Base-by-base conservation (phyloP, 2,113 vertebrate genomes). In the Oncorhynchus kisutch region DNA sequence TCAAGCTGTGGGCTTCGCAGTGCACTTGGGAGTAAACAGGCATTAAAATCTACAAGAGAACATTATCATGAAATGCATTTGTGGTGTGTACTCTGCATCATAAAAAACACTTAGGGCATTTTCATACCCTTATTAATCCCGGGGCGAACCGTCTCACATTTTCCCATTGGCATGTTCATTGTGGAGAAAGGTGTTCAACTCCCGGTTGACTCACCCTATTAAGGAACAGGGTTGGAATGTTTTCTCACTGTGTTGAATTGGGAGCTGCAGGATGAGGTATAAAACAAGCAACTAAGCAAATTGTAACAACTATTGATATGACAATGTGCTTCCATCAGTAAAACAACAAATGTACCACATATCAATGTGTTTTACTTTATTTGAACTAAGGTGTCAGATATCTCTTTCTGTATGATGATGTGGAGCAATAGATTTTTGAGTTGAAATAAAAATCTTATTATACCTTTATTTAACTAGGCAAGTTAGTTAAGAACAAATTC, bases 321-420 rank as follows among this genome's bases (percentile, higher is more conserved):
- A 49, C 62, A 45, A 8, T 8, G 8, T 45, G 1, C 39, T 45
- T 9, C 8, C 39, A 34, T 7, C 34, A 34, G 34, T 34, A 34
- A 34, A 34, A 6, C 6, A 34, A 34, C 34, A 34, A 34, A 34
- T 34, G 34, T 34, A 34, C 6, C 34, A 34, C 6, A 34, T 34
- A 34, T 34, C 34, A 34, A 34, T 0, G 7, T 7, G 6, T 34
- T 34, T 74, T 48, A 66, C 34, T 57, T 67, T 6, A 62, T 45
- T 64, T 59, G 45, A 72, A 60, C 71, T 39, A 12, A 39, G 57
- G 18, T 73, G 71, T 51, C 71, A 62, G 71, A 73, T 45, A 62
- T 45, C 8, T 64, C n/a, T 73, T 7, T 72, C 31, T 72, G 54
- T 22, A 66, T 66, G 64, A 18, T n/a, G 29, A 54, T 72, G 71